phyloP scores from a whole-genome alignment of 2,797 vertebrate species.

The Parotocinclus haroldoi region DNA sequence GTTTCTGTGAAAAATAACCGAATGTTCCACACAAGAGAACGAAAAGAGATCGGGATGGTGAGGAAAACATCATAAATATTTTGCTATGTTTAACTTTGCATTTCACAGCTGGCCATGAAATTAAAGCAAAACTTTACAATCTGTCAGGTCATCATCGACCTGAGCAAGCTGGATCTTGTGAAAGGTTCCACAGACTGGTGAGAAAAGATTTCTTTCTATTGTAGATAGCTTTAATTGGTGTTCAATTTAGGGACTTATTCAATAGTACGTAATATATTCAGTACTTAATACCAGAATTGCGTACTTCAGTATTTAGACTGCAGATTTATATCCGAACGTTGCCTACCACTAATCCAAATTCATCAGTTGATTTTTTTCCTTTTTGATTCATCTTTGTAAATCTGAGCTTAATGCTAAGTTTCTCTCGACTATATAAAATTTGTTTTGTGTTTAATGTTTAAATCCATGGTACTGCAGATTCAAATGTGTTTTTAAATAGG shows the following conservation, averaged over 20 bases:
- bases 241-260: neutral
- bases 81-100: neutral
- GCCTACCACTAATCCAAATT: too few species aligned
- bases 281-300: too few species aligned
- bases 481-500: too few species aligned
- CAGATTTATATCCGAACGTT: too few species aligned
- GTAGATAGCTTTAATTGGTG: neutral
- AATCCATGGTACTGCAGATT: too few species aligned
- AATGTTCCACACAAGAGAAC: conserved; percentile 80
- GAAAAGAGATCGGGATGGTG: conserved; percentile 91
- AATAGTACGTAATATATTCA: neutral
- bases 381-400: too few species aligned
- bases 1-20: conserved; percentile 88
- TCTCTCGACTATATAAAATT: too few species aligned
- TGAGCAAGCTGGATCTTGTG: conserved; percentile 79
- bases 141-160: conserved; percentile 81
- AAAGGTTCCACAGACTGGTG: conserved; percentile 86
- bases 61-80: conserved; percentile 3
- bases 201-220: conserved; percentile 17
- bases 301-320: too few species aligned
- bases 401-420: too few species aligned
- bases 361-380: too few species aligned
- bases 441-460: too few species aligned
- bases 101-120: neutral
- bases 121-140: conserved; percentile 16